A percentile compares a stretch with the other conserved stretches of the same genome.
These are phyloP conservation scores for Microcebus jonahi DNA, from an alignment of 2,113 vertebrate genomes.

Conservation along the genomic window DNA sequence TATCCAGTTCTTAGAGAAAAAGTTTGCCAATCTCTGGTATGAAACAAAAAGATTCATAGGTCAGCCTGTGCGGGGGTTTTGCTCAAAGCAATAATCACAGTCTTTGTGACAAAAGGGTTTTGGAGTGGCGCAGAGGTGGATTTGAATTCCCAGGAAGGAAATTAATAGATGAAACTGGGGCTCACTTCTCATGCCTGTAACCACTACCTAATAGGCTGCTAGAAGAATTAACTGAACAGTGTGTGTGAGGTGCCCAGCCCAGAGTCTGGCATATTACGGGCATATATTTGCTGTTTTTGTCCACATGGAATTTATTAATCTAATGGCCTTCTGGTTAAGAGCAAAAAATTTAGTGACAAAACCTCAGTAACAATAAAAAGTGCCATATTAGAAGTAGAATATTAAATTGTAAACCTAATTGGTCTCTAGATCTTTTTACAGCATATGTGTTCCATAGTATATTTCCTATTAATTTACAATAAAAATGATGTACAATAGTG, in stretches of 20 bases:
- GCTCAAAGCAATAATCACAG: background rate
- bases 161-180: background rate
- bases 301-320: background rate
- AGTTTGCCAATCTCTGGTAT: background rate
- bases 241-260: background rate
- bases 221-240: background rate
- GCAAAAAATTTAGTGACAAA: background rate
- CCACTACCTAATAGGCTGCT: background rate
- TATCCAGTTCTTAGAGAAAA: background rate
- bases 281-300: background rate
- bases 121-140: background rate
- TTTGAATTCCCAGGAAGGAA: background rate
- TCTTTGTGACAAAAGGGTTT: background rate
- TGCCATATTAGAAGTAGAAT: background rate
- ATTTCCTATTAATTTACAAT: background rate
- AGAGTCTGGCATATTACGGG: too few relatives aligned
- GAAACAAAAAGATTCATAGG: background rate
- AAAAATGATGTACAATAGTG: background rate
- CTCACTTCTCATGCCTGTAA: background rate
- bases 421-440: background rate
- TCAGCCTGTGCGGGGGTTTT: background rate
- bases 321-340: background rate
- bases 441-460: background rate
- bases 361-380: conserved; percentile 8
- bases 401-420: background rate